Evolutionary conservation across 2,113 vertebrate genomes (phyloP), one percentile per base, ranked within the genome.

Genomic region (Poeciliopsis turrubarensis): DNA sequence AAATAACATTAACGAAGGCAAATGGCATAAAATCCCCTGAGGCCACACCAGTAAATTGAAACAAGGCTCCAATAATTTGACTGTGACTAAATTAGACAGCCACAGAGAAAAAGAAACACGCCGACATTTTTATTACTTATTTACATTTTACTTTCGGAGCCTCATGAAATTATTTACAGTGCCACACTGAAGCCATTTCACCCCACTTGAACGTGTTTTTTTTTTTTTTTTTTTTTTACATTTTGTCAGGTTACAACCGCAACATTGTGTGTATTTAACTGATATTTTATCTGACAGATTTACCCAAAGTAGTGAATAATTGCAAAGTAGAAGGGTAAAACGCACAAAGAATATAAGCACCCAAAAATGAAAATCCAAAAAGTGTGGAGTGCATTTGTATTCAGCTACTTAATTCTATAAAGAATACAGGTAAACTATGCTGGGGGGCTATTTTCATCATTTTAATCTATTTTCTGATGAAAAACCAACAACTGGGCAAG

Each of bases 1-100:
- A 80, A 90, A 87, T 81, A 67, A 77, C 37, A 71, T 75, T 68
- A 80, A 77, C 72, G 82, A 87, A 72, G 47, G 72, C 68, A 47
- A 68, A 81, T 72, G 72, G 72, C n/a, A 60, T 60, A 29, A 89
- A 83, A 70, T 7, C 68, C 44, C 66, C 76, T 31, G 68, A 60
- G 78, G 80, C 69, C 82, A 27, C 68, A 34, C 60, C 70, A 79
- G 34, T 41, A 71, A 90, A 86, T 75, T 84, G 65, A 79, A 89
- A 82, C 72, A 84, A 84, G 75, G 37, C 57, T 73, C 14, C 51
- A 75, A 51, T 81, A 73, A 78, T 87, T 85, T 68, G 15, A 80
- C 66, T 72, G 81, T 47, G 51, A n/a, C 51, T 57, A 57, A 87
- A 60, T 80, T 34, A 82, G 81, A 68, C 37, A 76, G 73, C 77